Conservation (phyloP, 2,888 invertebrate species). For the Rhagonycha lutea region DNA sequence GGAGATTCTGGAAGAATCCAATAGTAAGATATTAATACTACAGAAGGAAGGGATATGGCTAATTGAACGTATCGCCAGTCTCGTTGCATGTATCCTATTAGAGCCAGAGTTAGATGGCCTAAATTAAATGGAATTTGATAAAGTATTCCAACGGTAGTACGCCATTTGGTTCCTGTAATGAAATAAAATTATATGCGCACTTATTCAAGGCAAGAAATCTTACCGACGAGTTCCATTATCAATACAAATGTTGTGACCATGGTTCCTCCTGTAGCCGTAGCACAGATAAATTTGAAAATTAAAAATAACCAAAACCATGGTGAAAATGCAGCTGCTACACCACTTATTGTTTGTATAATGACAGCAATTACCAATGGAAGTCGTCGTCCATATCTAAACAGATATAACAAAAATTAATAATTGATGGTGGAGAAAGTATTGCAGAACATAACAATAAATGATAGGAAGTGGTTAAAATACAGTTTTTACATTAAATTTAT, state of each 20-base stretch:
- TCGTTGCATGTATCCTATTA: slow-evolving; percentile 59
- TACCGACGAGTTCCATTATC: slow-evolving; percentile 70
- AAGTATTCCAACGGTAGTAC: slow-evolving; percentile 61
- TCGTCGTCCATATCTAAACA: slow-evolving; percentile 74
- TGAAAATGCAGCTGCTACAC: slow-evolving; percentile 71
- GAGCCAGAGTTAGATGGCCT: slow-evolving; percentile 60
- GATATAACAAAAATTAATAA: not conserved
- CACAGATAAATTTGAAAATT: slow-evolving; percentile 70
- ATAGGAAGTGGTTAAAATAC: not conserved
- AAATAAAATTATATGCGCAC: slow-evolving; percentile 9
- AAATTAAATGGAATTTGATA: slow-evolving; percentile 64
- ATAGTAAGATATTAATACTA: slow-evolving; percentile 65
- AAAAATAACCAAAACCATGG: slow-evolving; percentile 70
- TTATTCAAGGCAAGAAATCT: slow-evolving; percentile 9
- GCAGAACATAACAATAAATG: not conserved
- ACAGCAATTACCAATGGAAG: slow-evolving; percentile 74
- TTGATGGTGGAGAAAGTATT: not conserved
- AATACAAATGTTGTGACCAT: slow-evolving; percentile 80
- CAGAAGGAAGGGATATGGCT: slow-evolving; percentile 61
- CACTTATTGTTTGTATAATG: slow-evolving; percentile 71
- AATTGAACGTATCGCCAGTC: slow-evolving; percentile 63
- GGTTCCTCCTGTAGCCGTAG: slow-evolving; percentile 79
- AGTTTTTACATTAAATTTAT: not conserved
- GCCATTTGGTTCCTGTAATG: slow-evolving; percentile 57
- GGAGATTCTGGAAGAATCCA: slow-evolving; percentile 80